Conservation (phyloP, 2,797 vertebrate genomes). For the Cyprinodon diabolis region DNA sequence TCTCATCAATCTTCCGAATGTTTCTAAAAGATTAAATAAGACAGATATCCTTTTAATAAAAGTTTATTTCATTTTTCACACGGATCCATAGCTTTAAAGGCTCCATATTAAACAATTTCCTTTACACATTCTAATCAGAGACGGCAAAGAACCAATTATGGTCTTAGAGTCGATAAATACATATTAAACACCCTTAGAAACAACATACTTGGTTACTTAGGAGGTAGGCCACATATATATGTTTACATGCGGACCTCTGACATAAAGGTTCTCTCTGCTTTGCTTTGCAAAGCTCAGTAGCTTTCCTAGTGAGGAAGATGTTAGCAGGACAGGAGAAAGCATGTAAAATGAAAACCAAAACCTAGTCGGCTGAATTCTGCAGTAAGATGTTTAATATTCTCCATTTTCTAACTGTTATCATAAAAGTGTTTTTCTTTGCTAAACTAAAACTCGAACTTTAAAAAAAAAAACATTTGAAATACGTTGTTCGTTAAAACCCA, state of each 20-base stretch:
- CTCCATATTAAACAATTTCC: slow-evolving; percentile 16
- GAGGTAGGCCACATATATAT: background rate
- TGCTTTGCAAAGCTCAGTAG: no score
- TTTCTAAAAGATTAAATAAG: background rate
- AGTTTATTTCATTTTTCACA: slow-evolving; percentile 18
- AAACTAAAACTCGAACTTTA: background rate
- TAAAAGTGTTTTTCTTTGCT: background rate
- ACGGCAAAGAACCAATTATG: slow-evolving; percentile 2
- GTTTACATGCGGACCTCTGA: background rate
- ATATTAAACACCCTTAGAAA: slow-evolving; percentile 6
- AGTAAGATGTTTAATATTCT: no score
- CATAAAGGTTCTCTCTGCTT: no score
- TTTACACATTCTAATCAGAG: slow-evolving; percentile 44
- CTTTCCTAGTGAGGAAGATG: background rate
- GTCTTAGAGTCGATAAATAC: slow-evolving; percentile 20
- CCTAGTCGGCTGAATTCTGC: no score
- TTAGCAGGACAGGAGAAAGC: no score
- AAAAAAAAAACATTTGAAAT: background rate
- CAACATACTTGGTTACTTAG: slow-evolving; percentile 15
- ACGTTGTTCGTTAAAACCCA: background rate
- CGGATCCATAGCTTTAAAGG: slow-evolving; percentile 26
- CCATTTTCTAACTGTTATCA: no score
- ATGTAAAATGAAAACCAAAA: background rate
- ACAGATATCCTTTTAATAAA: background rate
- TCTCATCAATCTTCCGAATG: slow-evolving; percentile 84